Evolutionary conservation across 2,113 vertebrate species (phyloP).

Genomic region (Siniperca chuatsi): DNA sequence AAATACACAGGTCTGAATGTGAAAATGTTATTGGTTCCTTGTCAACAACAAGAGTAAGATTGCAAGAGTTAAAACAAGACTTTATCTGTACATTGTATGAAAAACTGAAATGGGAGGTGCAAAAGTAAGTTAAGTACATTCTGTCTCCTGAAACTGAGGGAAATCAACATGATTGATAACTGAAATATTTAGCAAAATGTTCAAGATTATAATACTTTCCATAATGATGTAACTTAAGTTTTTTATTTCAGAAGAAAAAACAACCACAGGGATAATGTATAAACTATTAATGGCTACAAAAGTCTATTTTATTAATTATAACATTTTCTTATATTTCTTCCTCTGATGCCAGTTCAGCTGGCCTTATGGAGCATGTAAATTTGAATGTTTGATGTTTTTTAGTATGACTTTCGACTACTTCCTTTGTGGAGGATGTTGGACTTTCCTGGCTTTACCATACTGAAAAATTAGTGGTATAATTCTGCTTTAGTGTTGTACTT

Average conservation of each 20-base stretch:
- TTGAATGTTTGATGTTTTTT: background rate
- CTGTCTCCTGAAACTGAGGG: background rate
- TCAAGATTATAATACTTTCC: background rate
- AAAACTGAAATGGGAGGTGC: background rate
- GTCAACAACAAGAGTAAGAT: background rate
- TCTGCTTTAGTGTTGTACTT: slow-evolving; percentile 29
- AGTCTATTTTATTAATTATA: background rate
- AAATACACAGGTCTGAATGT: background rate
- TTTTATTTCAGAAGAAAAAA: background rate
- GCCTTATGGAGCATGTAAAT: background rate
- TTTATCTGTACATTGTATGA: background rate
- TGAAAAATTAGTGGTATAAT: slow-evolving; percentile 23
- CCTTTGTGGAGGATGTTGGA: background rate
- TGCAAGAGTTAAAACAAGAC: background rate
- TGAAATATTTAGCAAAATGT: background rate
- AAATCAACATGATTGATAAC: background rate
- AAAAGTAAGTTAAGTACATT: too few species aligned
- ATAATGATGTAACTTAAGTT: background rate
- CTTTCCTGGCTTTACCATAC: slow-evolving; percentile 13
- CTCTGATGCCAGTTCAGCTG: background rate
- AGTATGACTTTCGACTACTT: background rate
- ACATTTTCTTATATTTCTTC: background rate
- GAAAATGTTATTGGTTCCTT: background rate
- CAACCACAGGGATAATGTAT: background rate
- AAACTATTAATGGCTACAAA: background rate